These are phyloP conservation scores for Homarus americanus DNA, from an alignment of 1,140 invertebrate species.

Conservation along the genomic window DNA sequence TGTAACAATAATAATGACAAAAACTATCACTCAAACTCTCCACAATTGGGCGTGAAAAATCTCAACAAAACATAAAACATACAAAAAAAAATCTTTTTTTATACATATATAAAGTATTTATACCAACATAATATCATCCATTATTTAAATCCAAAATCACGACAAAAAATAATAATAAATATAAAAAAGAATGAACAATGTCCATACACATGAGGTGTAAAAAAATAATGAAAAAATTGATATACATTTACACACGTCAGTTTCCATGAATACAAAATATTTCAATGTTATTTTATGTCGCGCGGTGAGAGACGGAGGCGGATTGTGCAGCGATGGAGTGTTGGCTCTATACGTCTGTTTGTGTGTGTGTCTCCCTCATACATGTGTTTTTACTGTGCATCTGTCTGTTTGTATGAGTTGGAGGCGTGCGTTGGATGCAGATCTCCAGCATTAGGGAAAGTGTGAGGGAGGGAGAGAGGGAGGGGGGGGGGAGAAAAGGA, in stretches of 20 bases:
- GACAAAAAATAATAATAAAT: too few species aligned
- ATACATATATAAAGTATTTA: too few species aligned
- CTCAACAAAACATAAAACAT: too few species aligned
- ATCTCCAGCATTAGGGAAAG: background rate
- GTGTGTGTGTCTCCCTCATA: background rate
- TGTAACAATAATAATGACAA: too few species aligned
- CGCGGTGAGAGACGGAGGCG: background rate
- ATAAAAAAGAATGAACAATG: too few species aligned
- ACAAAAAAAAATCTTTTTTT: too few species aligned
- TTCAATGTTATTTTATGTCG: background rate
- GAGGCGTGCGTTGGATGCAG: background rate
- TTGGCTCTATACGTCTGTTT: background rate
- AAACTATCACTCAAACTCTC: too few species aligned
- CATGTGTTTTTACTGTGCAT: background rate
- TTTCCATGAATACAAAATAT: background rate
- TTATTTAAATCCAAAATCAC: too few species aligned
- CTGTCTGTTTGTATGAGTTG: background rate
- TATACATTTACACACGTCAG: background rate
- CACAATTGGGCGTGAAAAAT: too few species aligned
- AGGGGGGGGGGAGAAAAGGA: background rate
- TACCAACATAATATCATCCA: too few species aligned
- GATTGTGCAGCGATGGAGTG: background rate
- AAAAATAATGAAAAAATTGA: too few species aligned
- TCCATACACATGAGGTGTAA: background rate
- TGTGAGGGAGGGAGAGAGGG: background rate